A percentile compares a stretch with the other conserved stretches of the same genome.
Conservation (phyloP, 2,888 invertebrate species). For the Tenthredo scrophulariae region DNA sequence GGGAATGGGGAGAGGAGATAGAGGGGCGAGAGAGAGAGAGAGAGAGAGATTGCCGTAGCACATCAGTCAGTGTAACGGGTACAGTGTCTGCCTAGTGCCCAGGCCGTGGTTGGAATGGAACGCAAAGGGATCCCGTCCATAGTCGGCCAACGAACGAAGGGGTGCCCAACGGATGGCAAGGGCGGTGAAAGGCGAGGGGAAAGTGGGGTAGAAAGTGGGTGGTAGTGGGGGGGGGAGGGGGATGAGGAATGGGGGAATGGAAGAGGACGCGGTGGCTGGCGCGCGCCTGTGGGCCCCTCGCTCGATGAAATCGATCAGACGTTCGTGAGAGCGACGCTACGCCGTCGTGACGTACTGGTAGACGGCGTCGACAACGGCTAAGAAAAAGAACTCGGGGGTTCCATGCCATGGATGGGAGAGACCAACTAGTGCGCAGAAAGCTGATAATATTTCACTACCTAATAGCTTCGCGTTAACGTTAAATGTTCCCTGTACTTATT, state of each 20-base stretch:
- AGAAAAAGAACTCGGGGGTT: conserved; percentile 59
- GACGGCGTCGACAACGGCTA: conserved; percentile 56
- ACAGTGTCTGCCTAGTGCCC: conserved; percentile 39
- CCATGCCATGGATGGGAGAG: conserved; percentile 55
- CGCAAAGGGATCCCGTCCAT: conserved; percentile 28
- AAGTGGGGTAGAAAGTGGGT: conserved; percentile 2
- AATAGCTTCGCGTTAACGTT: conserved; percentile 21
- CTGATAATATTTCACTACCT: conserved; percentile 29
- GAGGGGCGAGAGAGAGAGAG: background rate
- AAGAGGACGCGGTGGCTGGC: conserved; percentile 51
- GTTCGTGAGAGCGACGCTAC: conserved; percentile 67
- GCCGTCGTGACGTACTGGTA: conserved; percentile 62
- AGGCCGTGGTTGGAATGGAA: conserved; percentile 47
- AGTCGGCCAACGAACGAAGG: conserved; percentile 18
- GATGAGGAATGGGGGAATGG: conserved; percentile 66
- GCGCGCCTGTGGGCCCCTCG: conserved; percentile 59
- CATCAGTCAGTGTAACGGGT: conserved; percentile 50
- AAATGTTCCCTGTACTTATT: conserved; percentile 17
- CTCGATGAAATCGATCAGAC: conserved; percentile 58
- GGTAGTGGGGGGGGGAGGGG: conserved; percentile 55
- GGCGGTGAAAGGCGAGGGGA: conserved; percentile 29
- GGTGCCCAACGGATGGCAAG: conserved; percentile 29
- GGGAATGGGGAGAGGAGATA: background rate
- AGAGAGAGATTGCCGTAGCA: conserved; percentile 33
- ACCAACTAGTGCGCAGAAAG: background rate